Percentiles rank a stretch among this genome's conserved stretches.
Evolutionary conservation across 2,797 vertebrate genomes (phyloP).

Genomic region (Enoplosus armatus): DNA sequence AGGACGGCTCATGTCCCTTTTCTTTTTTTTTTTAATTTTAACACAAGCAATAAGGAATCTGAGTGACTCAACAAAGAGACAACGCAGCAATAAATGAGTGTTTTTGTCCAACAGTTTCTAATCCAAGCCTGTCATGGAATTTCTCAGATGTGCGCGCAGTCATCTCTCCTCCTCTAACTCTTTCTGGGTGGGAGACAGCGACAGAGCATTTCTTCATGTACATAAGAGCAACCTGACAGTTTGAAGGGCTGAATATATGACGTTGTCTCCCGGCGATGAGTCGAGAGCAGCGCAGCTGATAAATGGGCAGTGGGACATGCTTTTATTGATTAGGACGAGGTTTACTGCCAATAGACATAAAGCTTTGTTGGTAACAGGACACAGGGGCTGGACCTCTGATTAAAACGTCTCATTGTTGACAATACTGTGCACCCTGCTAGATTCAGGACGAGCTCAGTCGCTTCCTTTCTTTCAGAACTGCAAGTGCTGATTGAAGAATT

Average conservation of each 20-base stretch:
- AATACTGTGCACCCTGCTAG: neutral
- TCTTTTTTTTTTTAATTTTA: neutral
- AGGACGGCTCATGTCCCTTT: neutral
- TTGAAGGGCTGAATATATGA: constrained; percentile 37
- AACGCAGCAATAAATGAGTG: neutral
- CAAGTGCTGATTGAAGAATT: neutral
- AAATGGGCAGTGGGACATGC: constrained; percentile 22
- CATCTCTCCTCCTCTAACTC: constrained; percentile 8
- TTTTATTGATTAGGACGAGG: constrained; percentile 49
- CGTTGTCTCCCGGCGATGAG: neutral
- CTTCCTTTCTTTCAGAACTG: neutral
- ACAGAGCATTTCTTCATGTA: neutral
- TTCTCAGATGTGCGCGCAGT: neutral
- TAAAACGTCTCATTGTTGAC: neutral
- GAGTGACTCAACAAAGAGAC: neutral
- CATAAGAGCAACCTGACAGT: constrained; percentile 21
- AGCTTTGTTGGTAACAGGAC: constrained; percentile 10
- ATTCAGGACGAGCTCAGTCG: neutral
- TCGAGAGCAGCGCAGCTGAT: constrained; percentile 41
- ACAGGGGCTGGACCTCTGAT: neutral
- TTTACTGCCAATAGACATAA: constrained; percentile 24
- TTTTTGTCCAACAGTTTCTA: constrained; percentile 14
- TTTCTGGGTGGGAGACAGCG: constrained; percentile 15
- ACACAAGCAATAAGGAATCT: neutral
- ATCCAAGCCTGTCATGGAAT: constrained; percentile 10